Conservation (phyloP, 2,797 vertebrate genomes). For the Percopsis omiscomaycus region DNA sequence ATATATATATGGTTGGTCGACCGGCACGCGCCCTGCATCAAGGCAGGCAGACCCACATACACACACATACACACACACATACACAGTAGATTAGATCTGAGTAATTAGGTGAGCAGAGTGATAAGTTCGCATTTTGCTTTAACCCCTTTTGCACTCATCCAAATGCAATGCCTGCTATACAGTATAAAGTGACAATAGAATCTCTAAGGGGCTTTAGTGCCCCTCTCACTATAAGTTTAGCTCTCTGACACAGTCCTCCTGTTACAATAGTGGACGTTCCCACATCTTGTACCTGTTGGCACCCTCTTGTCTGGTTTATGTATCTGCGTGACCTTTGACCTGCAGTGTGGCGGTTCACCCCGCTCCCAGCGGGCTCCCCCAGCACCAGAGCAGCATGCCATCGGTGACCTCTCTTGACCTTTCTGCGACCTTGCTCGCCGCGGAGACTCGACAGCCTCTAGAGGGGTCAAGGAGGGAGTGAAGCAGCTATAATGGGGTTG, state of each 20-base stretch:
- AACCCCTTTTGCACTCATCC: constrained; percentile 40
- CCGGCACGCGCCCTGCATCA: constrained; percentile 2
- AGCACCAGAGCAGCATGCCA: background rate
- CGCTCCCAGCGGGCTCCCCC: constrained; percentile 28
- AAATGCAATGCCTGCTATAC: constrained; percentile 42
- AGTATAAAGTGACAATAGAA: constrained; percentile 49
- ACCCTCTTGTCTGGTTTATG: constrained; percentile 64
- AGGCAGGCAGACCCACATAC: constrained; percentile 13
- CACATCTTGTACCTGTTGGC: constrained; percentile 67
- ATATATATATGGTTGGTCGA: constrained; percentile 59
- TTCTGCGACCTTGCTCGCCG: constrained; percentile 66
- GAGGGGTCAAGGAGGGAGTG: constrained; percentile 59
- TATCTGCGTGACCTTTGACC: constrained; percentile 64
- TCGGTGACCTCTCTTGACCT: constrained; percentile 73
- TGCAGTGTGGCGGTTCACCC: constrained; percentile 24
- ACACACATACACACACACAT: constrained; percentile 3
- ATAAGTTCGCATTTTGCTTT: constrained; percentile 24
- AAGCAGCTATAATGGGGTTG: constrained; percentile 41
- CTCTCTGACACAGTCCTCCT: constrained; percentile 45
- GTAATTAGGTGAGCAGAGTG: constrained; percentile 49
- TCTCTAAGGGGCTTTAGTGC: constrained; percentile 58
- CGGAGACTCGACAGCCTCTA: constrained; percentile 38
- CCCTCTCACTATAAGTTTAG: constrained; percentile 59
- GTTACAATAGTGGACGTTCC: constrained; percentile 55
- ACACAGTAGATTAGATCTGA: constrained; percentile 34